Conservation (phyloP, 1,140 invertebrate genomes). For the Listronotus bonariensis region DNA sequence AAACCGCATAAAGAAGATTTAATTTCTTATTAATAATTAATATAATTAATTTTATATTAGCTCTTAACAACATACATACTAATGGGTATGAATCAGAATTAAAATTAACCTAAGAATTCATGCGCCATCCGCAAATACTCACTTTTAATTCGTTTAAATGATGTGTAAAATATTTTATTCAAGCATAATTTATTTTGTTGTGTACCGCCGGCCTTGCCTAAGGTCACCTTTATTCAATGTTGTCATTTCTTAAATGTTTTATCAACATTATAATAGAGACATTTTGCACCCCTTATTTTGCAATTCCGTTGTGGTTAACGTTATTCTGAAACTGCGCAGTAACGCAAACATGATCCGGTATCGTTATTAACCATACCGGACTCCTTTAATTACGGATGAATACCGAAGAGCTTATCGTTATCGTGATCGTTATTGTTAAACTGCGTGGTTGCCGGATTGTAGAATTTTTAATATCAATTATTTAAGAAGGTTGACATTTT, state of each 20-base stretch:
- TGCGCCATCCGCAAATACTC: conserved; percentile 4
- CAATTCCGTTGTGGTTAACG: too few species aligned
- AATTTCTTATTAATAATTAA: conserved; percentile 4
- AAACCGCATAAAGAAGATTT: conserved; percentile 6
- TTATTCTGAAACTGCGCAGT: too few species aligned
- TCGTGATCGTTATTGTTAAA: too few species aligned
- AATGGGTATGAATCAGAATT: conserved; percentile 6
- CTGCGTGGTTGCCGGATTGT: too few species aligned
- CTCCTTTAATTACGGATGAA: too few species aligned
- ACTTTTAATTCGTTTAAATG: conserved; percentile 10
- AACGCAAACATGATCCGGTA: too few species aligned
- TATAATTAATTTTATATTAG: conserved; percentile 7
- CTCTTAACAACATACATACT: neutral
- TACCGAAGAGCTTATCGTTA: too few species aligned
- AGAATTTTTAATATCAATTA: too few species aligned
- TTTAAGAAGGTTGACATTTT: too few species aligned
- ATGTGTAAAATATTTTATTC: conserved; percentile 18
- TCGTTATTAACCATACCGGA: too few species aligned
- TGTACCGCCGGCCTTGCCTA: conserved; percentile 4
- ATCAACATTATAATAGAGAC: too few species aligned
- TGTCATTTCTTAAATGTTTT: conserved; percentile 1
- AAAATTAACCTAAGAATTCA: conserved; percentile 11
- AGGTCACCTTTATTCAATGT: conserved; percentile 2
- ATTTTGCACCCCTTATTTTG: too few species aligned
- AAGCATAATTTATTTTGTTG: conserved; percentile 10